Base-by-base conservation (phyloP, 2,113 vertebrate genomes). In the Calyptomena viridis region DNA sequence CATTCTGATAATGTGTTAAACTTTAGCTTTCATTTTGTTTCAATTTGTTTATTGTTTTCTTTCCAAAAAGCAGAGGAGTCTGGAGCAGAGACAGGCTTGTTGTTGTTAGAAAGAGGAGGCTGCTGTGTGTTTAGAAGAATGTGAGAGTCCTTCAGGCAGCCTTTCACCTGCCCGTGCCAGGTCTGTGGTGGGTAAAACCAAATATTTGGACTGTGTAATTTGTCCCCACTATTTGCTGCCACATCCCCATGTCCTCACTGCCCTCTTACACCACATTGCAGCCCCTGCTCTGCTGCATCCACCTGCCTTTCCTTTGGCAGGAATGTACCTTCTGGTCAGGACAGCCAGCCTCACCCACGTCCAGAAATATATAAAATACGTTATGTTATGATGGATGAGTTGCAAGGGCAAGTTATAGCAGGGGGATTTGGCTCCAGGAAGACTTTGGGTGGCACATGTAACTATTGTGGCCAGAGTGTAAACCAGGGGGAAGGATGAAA, bases 371-470 rank as follows among this genome's bases (percentile, higher is more conserved):
- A 49, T 18, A 9, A 44, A 62, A 33, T 15, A 3, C 7, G 5
- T 18, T 24, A 7, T 7, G 5, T 53, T 44, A 7, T 12, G n/a
- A n/a, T 2, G 50, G 35, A 59, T 30, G 39, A 42, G 46, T 24
- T 53, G 50, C 27, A 40, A 59, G 50, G 23, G 27, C n/a, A 18
- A 53, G 25, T 23, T n/a, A 18, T 30, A 13, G 4, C 35, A 16
- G 35, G 7, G 3, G 9, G 49, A 9, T 8, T 15, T 24, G 35
- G 30, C 37, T 63, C 49, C 78, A 79, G 55, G 46, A 39, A 13
- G 11, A 39, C 1, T 19, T 4, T 7, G 18, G 30, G 60, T 49
- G 24, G 33, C 1, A 4, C 40, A 10, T 1, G 1, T 27, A n/a
- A 49, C 20, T 37, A 11, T 22, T 58, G 44, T 42, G 39, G 42